Percentiles rank a stretch among this genome's conserved stretches.
Evolutionary conservation across 1,140 invertebrate species (phyloP).

Genomic region (Orussus abietinus): DNA sequence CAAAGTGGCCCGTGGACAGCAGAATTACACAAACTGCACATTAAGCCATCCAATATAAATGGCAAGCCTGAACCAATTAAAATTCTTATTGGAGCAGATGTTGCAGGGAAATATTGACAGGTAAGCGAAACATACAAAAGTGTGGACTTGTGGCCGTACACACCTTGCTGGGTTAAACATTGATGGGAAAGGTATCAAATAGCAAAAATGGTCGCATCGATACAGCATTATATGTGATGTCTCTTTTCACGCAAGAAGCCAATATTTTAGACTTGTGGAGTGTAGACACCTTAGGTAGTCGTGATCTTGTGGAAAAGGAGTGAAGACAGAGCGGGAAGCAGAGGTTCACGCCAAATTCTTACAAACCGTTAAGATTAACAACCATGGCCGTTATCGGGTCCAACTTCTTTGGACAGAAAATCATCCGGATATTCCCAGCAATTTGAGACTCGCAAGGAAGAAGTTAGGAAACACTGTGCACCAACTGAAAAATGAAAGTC

Average conservation of each 20-base stretch:
- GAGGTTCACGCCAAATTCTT: constrained; percentile 24
- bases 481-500: constrained; percentile 21
- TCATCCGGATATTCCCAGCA: constrained; percentile 19
- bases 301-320: constrained; percentile 28
- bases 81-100: constrained; percentile 30
- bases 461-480: constrained; percentile 13
- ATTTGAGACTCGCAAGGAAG: constrained; percentile 11
- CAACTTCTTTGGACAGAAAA: constrained; percentile 31
- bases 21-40: constrained; percentile 12
- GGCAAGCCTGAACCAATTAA: constrained; percentile 14
- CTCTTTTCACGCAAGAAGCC: constrained; percentile 13
- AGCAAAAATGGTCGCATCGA: constrained; percentile 3
- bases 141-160: constrained; percentile 26
- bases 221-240: constrained; percentile 6
- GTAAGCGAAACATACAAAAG: constrained; percentile 15
- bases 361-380: constrained; percentile 20
- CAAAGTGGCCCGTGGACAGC: constrained; percentile 3
- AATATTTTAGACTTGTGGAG: constrained; percentile 34
- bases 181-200: constrained; percentile 23
- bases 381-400: constrained; percentile 35
- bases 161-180: constrained; percentile 27
- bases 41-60: constrained; percentile 18
- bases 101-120: constrained; percentile 33
- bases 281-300: constrained; percentile 38
- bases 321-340: constrained; percentile 17